Evolutionary conservation across 1,140 invertebrate genomes (phyloP).

Genomic region (Apolygus lucorum): DNA sequence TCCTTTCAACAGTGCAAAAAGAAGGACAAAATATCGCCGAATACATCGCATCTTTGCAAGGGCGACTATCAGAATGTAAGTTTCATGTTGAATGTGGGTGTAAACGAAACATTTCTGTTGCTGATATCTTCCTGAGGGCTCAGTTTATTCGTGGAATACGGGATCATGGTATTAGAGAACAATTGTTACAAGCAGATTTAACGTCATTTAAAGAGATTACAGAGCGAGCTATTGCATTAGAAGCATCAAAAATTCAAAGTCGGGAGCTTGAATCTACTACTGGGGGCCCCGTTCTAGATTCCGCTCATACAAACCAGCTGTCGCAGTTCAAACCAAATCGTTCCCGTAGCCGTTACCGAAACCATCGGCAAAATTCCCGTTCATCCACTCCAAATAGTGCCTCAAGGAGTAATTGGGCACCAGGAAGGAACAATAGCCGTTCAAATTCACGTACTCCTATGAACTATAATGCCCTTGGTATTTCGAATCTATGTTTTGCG

Average conservation of each 20-base stretch:
- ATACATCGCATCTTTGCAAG: too few species aligned
- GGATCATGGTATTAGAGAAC: neutral
- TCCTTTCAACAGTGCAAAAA: too few species aligned
- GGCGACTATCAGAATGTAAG: too few species aligned
- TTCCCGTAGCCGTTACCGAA: neutral
- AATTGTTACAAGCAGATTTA: neutral
- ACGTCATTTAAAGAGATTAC: constrained; percentile 1
- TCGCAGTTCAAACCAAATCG: constrained; percentile 3
- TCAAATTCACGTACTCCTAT: neutral
- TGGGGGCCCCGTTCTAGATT: neutral
- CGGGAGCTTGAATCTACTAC: neutral
- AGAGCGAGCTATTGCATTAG: neutral
- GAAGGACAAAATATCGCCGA: too few species aligned
- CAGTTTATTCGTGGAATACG: constrained; percentile 6
- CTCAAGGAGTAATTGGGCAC: neutral
- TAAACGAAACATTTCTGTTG: neutral
- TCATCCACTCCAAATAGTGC: neutral
- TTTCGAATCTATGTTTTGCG: neutral
- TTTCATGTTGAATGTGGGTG: too few species aligned
- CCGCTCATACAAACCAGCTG: constrained; percentile 7
- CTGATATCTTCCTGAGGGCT: neutral
- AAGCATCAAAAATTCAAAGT: constrained; percentile 9
- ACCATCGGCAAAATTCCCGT: neutral
- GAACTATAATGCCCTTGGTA: neutral
- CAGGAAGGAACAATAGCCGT: neutral